Base-by-base conservation (phyloP, 2,888 invertebrate species). In the Hybos culiciformis region DNA sequence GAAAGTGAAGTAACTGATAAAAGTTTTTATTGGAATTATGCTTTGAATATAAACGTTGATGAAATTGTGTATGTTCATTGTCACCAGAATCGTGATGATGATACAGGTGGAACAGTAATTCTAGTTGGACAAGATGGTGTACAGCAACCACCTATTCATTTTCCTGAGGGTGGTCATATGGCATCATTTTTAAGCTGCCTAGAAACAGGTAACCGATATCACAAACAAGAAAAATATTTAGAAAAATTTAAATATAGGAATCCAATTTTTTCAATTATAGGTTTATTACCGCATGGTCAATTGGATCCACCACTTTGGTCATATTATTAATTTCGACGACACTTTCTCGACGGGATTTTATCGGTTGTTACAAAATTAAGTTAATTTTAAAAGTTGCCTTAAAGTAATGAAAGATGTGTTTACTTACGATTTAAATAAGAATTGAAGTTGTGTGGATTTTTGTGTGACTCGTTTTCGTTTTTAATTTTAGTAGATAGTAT, bases 21-120 rank as follows among this genome's bases (percentile, higher is more conserved):
- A 63, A 81, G 76, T 52, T 72, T 74, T 11, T 87, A 81, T 62
- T 94, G 93, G 93, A 84, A 91, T 53, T 90, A 88, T 69, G 91
- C 93, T 0, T 70, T 93, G 46, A 88, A 87, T 60, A 83, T 93
- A 17, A 80, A 80, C 54, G 74, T 94, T 23, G 85, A 86, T 65
- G 91, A 92, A 56, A 85, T 93, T 46, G 92, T 93, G 15, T 94
- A 94, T 62, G 85, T 94, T 1, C 94, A 94, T 66, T 91, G 92
- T 50, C 94, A 94, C 62, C 87, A 91, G 55, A 83, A 86, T 52
- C 75, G 76, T 51, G 67, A 65, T 15, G 77, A 78, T 51, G 78
- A 80, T 56, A 75, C 75, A 26, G 85, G 88, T 37, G 91, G 91
- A 29, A 88, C 85, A 1, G 78, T 92, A 15, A 88, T 92, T 41